A percentile compares a stretch with the other conserved stretches of the same genome.
phyloP scores from a whole-genome alignment of 2,888 invertebrate species.

The Drosophila nr. fundita region DNA sequence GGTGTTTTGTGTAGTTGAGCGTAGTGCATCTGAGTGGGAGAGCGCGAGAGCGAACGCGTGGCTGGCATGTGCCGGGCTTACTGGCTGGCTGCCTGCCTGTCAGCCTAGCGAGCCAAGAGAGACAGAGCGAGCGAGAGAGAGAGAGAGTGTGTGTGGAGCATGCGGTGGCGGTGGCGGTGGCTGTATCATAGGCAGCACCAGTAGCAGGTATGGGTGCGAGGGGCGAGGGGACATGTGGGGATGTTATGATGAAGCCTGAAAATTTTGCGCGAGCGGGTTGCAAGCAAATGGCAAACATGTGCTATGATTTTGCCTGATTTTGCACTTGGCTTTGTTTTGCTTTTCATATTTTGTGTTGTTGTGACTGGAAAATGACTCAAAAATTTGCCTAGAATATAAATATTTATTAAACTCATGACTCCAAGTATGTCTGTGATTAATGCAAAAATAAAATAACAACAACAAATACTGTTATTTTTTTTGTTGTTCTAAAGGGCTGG shows the following conservation, averaged over 20 bases:
- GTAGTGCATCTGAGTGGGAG: slow-evolving; percentile 75
- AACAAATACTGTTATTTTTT: slow-evolving; percentile 1
- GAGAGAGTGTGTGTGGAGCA: slow-evolving; percentile 23
- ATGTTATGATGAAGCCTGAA: slow-evolving; percentile 54
- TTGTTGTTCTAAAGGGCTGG: slow-evolving; percentile 46
- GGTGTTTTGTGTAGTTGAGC: slow-evolving; percentile 74
- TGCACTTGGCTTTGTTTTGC: slow-evolving; percentile 55
- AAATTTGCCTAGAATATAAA: slow-evolving; percentile 40
- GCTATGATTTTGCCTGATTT: slow-evolving; percentile 51
- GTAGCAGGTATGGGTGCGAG: not conserved
- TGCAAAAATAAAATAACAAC: slow-evolving; percentile 15
- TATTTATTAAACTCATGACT: slow-evolving; percentile 71
- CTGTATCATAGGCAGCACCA: slow-evolving; percentile 7
- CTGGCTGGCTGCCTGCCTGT: slow-evolving; percentile 62
- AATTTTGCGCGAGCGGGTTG: slow-evolving; percentile 57
- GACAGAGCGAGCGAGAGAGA: slow-evolving; percentile 42
- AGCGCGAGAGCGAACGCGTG: slow-evolving; percentile 72
- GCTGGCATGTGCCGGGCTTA: slow-evolving; percentile 73
- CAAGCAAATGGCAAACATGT: slow-evolving; percentile 69
- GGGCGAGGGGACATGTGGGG: slow-evolving; percentile 11
- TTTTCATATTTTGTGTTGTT: slow-evolving; percentile 59
- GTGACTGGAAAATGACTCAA: slow-evolving; percentile 67
- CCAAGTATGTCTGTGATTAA: slow-evolving; percentile 46
- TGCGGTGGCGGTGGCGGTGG: slow-evolving; percentile 14
- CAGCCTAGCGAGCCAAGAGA: slow-evolving; percentile 37